Evolutionary conservation across 2,113 vertebrate species (phyloP).

Genomic region (Chlorocebus sabaeus): DNA sequence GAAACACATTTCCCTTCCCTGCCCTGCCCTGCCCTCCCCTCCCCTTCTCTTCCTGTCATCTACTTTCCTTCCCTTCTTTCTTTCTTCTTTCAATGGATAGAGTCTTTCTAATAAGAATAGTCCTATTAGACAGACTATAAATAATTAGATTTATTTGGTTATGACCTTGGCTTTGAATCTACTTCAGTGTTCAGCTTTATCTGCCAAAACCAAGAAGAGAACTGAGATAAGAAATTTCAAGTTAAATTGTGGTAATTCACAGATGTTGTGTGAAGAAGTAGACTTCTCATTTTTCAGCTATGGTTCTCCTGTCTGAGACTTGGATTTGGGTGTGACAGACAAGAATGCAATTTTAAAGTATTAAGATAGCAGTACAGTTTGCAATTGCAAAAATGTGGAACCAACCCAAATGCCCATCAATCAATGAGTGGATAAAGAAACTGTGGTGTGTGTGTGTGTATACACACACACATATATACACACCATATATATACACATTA

Average conservation of each 20-base stretch:
- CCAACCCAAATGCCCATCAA: too few relatives aligned
- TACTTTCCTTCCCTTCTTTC: background rate
- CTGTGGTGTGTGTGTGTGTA: too few relatives aligned
- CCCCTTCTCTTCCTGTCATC: background rate
- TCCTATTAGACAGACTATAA: background rate
- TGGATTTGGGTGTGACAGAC: background rate
- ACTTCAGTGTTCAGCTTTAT: background rate
- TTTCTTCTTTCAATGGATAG: background rate
- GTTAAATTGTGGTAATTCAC: slow-evolving; percentile 7
- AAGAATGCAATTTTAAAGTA: background rate
- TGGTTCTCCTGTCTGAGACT: background rate
- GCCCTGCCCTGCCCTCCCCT: too few relatives aligned
- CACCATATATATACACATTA: too few relatives aligned
- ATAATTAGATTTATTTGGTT: slow-evolving; percentile 1
- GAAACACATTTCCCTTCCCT: background rate
- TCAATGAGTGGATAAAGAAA: too few relatives aligned
- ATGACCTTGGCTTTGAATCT: background rate
- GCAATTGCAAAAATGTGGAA: too few relatives aligned
- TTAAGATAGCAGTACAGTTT: background rate
- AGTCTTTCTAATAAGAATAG: background rate
- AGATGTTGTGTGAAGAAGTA: background rate
- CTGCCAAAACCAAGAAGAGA: slow-evolving; percentile 3
- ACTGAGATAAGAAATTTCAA: background rate
- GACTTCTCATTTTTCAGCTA: background rate
- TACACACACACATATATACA: too few relatives aligned